Evolutionary conservation across 2,113 vertebrate genomes (phyloP), one percentile per base, ranked within the genome.

Genomic region (Spilogale gracilis): DNA sequence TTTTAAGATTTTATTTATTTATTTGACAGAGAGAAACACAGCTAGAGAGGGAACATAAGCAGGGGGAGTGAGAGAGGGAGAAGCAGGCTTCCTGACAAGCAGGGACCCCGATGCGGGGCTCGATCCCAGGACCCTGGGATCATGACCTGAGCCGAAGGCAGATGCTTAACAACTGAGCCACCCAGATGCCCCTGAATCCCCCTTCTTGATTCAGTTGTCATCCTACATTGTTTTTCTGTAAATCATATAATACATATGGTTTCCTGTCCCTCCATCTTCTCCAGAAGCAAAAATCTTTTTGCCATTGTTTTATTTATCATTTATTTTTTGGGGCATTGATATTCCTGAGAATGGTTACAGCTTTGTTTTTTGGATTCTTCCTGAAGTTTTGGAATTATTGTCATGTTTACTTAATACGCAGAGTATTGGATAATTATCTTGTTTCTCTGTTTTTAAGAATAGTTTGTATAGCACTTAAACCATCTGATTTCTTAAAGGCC

Each of bases 231-330:
- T 30, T 38, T 81, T 21, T 38, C 74, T 93, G 3, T 54, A 38
- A 65, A 32, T n/a, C 12, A 16, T 14, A 23, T 30, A 73, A 18
- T 54, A 63, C 17, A 43, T 79, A 5, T 21, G 18, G 43, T 87
- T 65, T 89, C 27, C 6, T 65, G 13, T 54, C 11, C 7, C 8
- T 90, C 43, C 9, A 32, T 90, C 27, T 79, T 94, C 71, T 76
- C 23, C 16, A 58, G 61, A 93, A 80, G 50, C 56, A 48, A 45
- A 94, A 89, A 56, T 50, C 27, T 87, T 96, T 76, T 81, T 88
- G 61, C 60, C 63, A 67, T n/a, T 58, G 18, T 83, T 95, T 90
- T 61, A 50, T 78, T 86, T 83, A 83, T 5, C 30, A 48, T 48
- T 93, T 92, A 90, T 54, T 92, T 52, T 38, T 38, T 38, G 38